These are phyloP conservation scores for Aegithalos caudatus DNA, from an alignment of 2,113 vertebrate genomes.

Conservation along the genomic window DNA sequence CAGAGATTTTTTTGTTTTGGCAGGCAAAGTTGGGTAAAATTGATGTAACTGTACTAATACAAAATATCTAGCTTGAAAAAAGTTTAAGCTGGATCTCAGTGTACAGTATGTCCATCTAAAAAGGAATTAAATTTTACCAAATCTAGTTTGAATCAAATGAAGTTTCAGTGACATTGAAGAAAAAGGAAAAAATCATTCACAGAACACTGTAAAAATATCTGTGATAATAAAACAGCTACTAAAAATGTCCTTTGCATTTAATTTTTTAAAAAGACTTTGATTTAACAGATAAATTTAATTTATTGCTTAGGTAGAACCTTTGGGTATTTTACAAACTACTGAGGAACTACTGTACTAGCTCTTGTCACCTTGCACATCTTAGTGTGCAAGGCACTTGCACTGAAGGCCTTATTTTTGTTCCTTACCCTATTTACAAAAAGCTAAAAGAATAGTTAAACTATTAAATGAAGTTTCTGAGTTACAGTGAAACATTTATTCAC, in stretches of 20 bases:
- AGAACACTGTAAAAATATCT: not conserved
- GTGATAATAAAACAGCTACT: conserved; percentile 39
- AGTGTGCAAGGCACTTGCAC: not conserved
- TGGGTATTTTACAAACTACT: conserved; percentile 15
- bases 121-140: not conserved
- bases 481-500: not conserved
- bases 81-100: not conserved
- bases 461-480: not conserved
- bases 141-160: not conserved
- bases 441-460: not conserved
- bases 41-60: not conserved
- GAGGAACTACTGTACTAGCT: not conserved
- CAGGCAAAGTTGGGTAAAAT: not conserved
- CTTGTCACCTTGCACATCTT: conserved; percentile 4
- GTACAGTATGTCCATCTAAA: not conserved
- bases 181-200: not conserved
- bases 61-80: not conserved
- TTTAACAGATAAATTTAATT: conserved; percentile 51
- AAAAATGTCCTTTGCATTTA: conserved; percentile 47
- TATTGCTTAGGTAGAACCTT: conserved; percentile 9
- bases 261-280: conserved; percentile 35
- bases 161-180: conserved; percentile 18
- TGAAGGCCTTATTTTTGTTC: not conserved
- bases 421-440: not conserved
- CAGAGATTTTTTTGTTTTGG: not conserved